Base-by-base conservation (phyloP, 2,888 invertebrate species). In the Magallana nippona region DNA sequence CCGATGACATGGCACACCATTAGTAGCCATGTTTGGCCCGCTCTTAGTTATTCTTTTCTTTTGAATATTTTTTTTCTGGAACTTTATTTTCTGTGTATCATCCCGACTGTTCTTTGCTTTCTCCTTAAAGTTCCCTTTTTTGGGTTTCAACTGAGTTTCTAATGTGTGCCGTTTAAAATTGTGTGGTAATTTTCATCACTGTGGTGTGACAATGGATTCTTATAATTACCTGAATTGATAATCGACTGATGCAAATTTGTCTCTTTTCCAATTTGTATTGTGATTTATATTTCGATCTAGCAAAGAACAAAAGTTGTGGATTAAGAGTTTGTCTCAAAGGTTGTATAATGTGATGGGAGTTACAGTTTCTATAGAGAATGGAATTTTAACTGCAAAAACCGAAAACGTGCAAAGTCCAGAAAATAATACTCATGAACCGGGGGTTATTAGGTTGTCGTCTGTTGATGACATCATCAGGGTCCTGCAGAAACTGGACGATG, bases 321-420 rank as follows among this genome's bases (percentile, higher is more conserved):
- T n/a, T 17, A n/a, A 60, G 17, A n/a, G 10, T 60, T 22, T 13
- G 3, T 63, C 2, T 22, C 27, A 22, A 63, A 63, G 15, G 22
- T 13, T 2, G n/a, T 17, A 17, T 58, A 5, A 71, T 27, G 11
- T 71, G 13, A 71, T 71, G 71, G 71, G 71, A 10, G 27, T 71
- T 1, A 71, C 71, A 11, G 71, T 71, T 0, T 71, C 71, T 15
- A 71, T 71, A 13, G 71, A 71, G 13, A 32, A 71, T 15, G 22
- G 22, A 15, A 15, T 27, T 71, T 13, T 27, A 10, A 71, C 27
- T 15, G 15, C 19, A 22, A 71, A 71, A 3, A 15, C 10, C 32
- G 71, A 71, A 71, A 71, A 27, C 2, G 71, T 71, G 71, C 71
- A 71, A 71, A 3, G 27, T 71, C 2, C 71, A 27, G 71, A 71